Evolutionary conservation across 2,888 invertebrate genomes (phyloP).

Genomic region (Cheilosia pagana): DNA sequence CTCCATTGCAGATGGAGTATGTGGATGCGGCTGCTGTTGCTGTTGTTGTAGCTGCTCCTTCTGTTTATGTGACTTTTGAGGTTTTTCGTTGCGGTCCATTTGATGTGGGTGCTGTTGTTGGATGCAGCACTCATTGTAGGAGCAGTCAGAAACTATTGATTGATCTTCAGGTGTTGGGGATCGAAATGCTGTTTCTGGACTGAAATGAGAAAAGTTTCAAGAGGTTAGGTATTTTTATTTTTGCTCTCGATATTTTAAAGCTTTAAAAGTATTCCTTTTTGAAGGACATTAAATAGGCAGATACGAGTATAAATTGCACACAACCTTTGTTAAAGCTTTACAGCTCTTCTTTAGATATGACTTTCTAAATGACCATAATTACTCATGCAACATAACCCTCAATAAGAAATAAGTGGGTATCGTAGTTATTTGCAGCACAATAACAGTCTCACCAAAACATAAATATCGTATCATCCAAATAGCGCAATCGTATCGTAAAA

Average conservation of each 20-base stretch:
- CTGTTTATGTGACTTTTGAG: constrained; percentile 35
- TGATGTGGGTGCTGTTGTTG: constrained; percentile 37
- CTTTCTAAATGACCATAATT: no score
- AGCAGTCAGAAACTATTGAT: constrained; percentile 69
- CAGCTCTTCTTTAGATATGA: no score
- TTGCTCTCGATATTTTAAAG: background rate
- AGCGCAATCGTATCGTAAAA: no score
- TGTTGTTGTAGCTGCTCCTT: constrained; percentile 29
- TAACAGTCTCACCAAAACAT: no score
- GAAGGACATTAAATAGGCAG: no score
- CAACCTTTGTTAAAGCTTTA: no score
- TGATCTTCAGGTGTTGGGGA: constrained; percentile 72
- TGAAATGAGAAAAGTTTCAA: constrained; percentile 29
- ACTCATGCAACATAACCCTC: no score
- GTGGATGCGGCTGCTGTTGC: constrained; percentile 27
- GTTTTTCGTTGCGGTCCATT: constrained; percentile 26
- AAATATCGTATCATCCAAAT: no score
- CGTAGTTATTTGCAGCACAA: no score
- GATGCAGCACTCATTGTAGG: constrained; percentile 60
- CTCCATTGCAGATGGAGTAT: constrained; percentile 56
- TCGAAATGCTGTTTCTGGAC: constrained; percentile 73
- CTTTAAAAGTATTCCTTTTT: no score
- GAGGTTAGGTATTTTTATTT: background rate
- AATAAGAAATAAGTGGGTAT: no score
- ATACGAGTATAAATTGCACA: no score